Evolutionary conservation across 2,797 vertebrate genomes (phyloP).

Genomic region (Tapera naevia): DNA sequence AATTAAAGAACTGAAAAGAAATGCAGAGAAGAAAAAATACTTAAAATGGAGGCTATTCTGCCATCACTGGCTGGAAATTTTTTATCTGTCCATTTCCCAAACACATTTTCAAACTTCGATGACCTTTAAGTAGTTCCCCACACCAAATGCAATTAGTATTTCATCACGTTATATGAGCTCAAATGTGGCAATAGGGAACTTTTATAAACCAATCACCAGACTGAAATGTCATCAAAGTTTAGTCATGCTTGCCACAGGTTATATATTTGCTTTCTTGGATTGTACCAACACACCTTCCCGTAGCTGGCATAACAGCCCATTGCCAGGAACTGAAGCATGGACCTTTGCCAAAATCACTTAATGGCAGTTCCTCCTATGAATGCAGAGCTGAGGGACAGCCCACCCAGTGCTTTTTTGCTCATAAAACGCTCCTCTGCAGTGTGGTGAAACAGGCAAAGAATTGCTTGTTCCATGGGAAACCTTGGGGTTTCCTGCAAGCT

Average conservation of each 20-base stretch:
- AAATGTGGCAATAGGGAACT: conserved; percentile 30
- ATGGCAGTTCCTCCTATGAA: not conserved
- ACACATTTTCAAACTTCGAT: not conserved
- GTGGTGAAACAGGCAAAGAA: not conserved
- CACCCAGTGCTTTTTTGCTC: accelerated
- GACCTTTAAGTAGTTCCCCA: conserved; percentile 43
- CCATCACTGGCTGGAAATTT: accelerated
- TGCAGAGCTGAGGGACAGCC: not conserved
- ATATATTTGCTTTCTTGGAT: not conserved
- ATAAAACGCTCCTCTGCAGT: accelerated
- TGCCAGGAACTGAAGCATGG: not conserved
- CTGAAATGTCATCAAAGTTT: not conserved
- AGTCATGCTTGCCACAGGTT: not conserved
- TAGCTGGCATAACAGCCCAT: not conserved
- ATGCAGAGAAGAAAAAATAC: not conserved
- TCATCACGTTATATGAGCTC: conserved; percentile 25
- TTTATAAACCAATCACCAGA: not conserved
- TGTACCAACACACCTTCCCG: not conserved
- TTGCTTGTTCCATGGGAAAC: not conserved
- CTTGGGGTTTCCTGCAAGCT: accelerated
- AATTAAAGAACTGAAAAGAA: not conserved
- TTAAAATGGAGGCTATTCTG: not conserved
- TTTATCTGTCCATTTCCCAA: not conserved
- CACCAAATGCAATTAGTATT: conserved; percentile 13
- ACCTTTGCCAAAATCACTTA: not conserved